These are phyloP conservation scores for Lypha dubia DNA, from an alignment of 2,888 invertebrate genomes.

Conservation along the genomic window DNA sequence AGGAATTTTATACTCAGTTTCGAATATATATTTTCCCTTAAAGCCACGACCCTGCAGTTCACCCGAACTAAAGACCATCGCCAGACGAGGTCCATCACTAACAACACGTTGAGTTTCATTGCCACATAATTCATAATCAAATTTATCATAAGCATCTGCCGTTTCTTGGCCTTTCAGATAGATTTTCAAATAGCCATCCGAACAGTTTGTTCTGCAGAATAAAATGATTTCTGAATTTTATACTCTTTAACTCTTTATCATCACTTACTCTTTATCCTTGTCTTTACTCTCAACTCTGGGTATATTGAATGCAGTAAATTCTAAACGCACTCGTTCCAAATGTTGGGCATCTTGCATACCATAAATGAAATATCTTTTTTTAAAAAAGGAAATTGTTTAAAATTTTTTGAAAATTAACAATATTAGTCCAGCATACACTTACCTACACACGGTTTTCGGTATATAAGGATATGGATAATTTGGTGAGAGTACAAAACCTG, in stretches of 20 bases:
- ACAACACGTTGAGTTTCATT: conserved; percentile 91
- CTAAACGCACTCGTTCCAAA: conserved; percentile 95
- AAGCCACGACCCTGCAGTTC: conserved; percentile 95
- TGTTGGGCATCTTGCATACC: conserved; percentile 98
- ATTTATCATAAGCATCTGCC: conserved; percentile 95
- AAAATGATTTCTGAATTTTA: neutral
- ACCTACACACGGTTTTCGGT: conserved; percentile 97
- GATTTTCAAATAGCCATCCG: conserved; percentile 95
- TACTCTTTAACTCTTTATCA: neutral
- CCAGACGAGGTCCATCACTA: conserved; percentile 95
- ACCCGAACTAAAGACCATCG: conserved; percentile 97
- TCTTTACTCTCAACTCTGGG: conserved; percentile 88
- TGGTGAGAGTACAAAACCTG: conserved; percentile 96
- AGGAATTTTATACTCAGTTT: conserved; percentile 94
- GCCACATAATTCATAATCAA: conserved; percentile 96
- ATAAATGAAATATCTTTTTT: conserved; percentile 97
- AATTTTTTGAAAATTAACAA: neutral
- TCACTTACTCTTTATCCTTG: conserved; percentile 90
- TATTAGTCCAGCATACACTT: conserved; percentile 73
- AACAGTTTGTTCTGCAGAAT: conserved; percentile 86
- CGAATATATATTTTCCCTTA: conserved; percentile 86
- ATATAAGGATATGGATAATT: conserved; percentile 98
- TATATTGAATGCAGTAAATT: conserved; percentile 95
- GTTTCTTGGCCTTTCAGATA: conserved; percentile 96
- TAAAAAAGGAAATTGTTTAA: neutral